Evolutionary conservation across 2,888 invertebrate genomes (phyloP), one percentile per base, ranked within the genome.

Genomic region (Chrysolina haemoptera): DNA sequence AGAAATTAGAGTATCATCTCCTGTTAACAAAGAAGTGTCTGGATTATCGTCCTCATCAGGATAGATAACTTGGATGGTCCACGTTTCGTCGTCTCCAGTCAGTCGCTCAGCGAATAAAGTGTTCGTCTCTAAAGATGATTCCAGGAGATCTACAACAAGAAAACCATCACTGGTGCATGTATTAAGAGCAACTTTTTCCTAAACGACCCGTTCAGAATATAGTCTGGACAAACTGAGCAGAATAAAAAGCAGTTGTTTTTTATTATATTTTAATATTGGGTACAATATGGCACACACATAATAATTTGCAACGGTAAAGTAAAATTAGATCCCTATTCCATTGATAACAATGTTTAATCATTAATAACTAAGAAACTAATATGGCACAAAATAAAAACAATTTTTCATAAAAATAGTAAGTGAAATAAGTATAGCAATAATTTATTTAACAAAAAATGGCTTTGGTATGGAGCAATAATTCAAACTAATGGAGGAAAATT

Each of bases 51-150:
- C 77, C 16, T 81, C 82, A 14, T 67, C 53, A 4, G 85, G 85
- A 76, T 83, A 85, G 11, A 86, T 83, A 0, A 86, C 85, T 76
- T 85, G 84, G n/a, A 86, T 85, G 4, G 85, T 84, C 83, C 85
- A 85, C 4, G 80, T 79, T 63, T 79, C 77, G 14, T 82, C 83
- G 4, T 76, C 73, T 1, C 68, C 70, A 10, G 70, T 62, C 0
- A 74, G 22, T 8, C 72, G 62, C n/a, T 76, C 74, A 6, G 62
- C 41, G 11, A 74, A 68, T 0, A 76, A 35, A 1, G 63, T 46
- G 35, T 70, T 63, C 6, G 74, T 55, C 35, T 62, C 70, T 16
- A 74, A 18, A 20, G 70, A 46, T 0, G 68, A 3, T 62, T 69
- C 69, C 43, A 62, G 69, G n/a, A 62, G 14, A 46, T 35, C 48